Percentiles rank a stretch among this genome's conserved stretches.
These are phyloP conservation scores for Diceros bicornis DNA, from an alignment of 2,797 vertebrate species.

Conservation along the genomic window DNA sequence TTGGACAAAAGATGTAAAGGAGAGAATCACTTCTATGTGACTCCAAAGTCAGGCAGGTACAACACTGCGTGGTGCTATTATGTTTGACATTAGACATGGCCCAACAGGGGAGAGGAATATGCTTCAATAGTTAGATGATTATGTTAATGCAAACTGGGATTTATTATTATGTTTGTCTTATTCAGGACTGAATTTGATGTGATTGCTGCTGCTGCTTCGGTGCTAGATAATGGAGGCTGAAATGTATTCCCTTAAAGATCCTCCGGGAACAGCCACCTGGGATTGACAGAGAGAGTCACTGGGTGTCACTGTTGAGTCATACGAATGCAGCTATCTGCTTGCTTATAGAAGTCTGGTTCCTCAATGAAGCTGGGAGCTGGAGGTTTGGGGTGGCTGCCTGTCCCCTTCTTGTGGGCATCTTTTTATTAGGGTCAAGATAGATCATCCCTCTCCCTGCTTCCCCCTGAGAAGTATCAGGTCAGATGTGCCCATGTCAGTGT, in stretches of 20 bases:
- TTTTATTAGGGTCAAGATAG: slow-evolving; percentile 20
- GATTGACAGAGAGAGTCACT: slow-evolving; percentile 89
- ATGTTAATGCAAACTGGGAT: slow-evolving; percentile 86
- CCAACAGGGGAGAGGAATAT: slow-evolving; percentile 75
- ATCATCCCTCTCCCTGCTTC: not conserved
- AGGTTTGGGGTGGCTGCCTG: slow-evolving; percentile 12
- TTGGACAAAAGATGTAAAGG: not conserved
- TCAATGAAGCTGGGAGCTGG: slow-evolving; percentile 62
- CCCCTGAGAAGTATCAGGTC: not conserved
- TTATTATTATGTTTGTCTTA: slow-evolving; percentile 83
- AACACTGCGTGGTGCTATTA: not conserved
- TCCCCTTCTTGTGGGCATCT: not conserved
- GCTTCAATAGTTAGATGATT: slow-evolving; percentile 87
- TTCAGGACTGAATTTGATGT: slow-evolving; percentile 78
- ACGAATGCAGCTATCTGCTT: slow-evolving; percentile 77
- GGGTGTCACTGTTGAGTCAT: slow-evolving; percentile 92
- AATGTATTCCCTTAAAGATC: slow-evolving; percentile 44
- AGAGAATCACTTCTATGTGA: slow-evolving; percentile 66
- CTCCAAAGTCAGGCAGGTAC: not conserved
- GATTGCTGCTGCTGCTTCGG: slow-evolving; percentile 70
- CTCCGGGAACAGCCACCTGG: slow-evolving; percentile 81
- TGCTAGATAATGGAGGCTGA: slow-evolving; percentile 73
- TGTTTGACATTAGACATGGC: slow-evolving; percentile 67
- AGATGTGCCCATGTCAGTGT: not conserved
- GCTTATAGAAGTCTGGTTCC: slow-evolving; percentile 62